Percentiles rank a stretch among this genome's conserved stretches.
Conservation (phyloP, 1,140 invertebrate genomes). For the Nephila pilipes region DNA sequence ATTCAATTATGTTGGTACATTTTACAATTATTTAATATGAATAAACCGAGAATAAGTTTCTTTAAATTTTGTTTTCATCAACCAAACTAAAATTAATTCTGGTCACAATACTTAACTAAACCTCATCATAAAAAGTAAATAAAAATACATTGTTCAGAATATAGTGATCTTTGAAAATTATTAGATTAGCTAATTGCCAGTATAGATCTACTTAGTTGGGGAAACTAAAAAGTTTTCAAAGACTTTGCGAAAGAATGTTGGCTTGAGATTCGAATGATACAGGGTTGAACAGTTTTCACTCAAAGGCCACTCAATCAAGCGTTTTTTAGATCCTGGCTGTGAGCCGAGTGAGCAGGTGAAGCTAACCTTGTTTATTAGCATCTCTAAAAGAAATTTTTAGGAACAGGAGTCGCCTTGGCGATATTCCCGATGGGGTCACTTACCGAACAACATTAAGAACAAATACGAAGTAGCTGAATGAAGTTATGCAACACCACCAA, state of each 20-base stretch:
- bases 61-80: too few relatives aligned
- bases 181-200: not conserved
- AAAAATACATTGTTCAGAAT: too few relatives aligned
- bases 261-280: not conserved
- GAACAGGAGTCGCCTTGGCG: slow-evolving; percentile 44
- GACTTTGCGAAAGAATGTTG: not conserved
- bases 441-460: slow-evolving; percentile 3
- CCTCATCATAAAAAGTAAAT: too few relatives aligned
- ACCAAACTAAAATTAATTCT: too few relatives aligned
- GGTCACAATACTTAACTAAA: too few relatives aligned
- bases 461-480: not conserved
- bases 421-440: slow-evolving; percentile 56
- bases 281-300: slow-evolving; percentile 17
- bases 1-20: too few relatives aligned
- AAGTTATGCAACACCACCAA: too few relatives aligned
- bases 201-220: not conserved
- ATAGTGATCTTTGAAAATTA: too few relatives aligned
- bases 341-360: slow-evolving; percentile 59
- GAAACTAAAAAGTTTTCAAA: not conserved
- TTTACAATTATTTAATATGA: too few relatives aligned
- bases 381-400: slow-evolving; percentile 22
- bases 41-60: too few relatives aligned
- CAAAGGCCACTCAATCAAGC: slow-evolving; percentile 62
- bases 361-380: slow-evolving; percentile 49
- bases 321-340: slow-evolving; percentile 29